Evolutionary conservation across 2,888 invertebrate genomes (phyloP).

Genomic region (Sarcophaga rosellei): DNA sequence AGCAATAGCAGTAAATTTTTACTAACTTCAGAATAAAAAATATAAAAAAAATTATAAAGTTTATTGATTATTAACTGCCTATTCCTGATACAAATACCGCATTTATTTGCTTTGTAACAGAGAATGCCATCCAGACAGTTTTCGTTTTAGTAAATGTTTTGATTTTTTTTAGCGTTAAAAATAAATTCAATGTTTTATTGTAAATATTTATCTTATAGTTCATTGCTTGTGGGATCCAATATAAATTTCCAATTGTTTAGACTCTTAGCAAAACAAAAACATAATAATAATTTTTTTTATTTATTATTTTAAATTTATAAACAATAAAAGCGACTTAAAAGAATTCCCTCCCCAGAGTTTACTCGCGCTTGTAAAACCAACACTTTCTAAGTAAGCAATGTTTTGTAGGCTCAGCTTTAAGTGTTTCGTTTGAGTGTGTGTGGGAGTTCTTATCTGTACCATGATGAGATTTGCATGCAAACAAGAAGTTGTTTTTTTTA

Average conservation of each 20-base stretch:
- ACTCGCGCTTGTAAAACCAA: too few species aligned
- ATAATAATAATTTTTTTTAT: not conserved
- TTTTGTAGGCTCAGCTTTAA: not conserved
- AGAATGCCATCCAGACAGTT: not conserved
- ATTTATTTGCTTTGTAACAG: too few species aligned
- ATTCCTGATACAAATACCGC: too few species aligned
- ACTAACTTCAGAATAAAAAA: too few species aligned
- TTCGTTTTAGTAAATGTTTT: too few species aligned
- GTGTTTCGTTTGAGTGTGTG: not conserved
- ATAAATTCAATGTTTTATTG: not conserved
- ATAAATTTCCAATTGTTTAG: not conserved
- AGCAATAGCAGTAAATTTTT: too few species aligned
- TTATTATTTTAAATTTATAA: not conserved
- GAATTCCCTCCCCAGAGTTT: too few species aligned
- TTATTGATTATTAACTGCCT: too few species aligned
- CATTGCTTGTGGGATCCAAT: not conserved
- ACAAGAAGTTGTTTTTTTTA: slow-evolving; percentile 70
- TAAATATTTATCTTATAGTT: not conserved
- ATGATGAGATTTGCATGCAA: not conserved
- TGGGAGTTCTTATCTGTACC: not conserved
- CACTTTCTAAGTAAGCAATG: too few species aligned
- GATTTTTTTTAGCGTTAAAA: too few species aligned
- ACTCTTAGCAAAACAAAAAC: not conserved
- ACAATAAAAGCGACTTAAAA: not conserved
- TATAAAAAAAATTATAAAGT: too few species aligned